Evolutionary conservation across 2,888 invertebrate genomes (phyloP), one percentile per base, ranked within the genome.

Genomic region (Ennomos erosarius): DNA sequence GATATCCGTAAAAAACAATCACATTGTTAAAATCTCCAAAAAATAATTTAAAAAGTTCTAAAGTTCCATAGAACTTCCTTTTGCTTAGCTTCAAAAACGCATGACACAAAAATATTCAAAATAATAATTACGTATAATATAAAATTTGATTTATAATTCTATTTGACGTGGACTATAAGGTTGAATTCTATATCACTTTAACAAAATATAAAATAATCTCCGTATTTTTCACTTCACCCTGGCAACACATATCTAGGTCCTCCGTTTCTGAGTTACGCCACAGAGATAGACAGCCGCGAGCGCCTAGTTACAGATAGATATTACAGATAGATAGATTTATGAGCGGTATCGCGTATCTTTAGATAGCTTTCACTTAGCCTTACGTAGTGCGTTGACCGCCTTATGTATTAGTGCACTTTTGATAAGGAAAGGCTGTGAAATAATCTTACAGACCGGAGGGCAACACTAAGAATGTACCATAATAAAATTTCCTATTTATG

Each of bases 241-340:
- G 47, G 47, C 37, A 47, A n/a, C 47, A 4, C 26, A 37, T 58
- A 62, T 62, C 65, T 68, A 66, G 69, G 46, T 54, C 63, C 16
- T 53, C 67, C 71, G 71, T 36, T 67, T 70, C 77, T 73, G 73
- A 77, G 77, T 75, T 77, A 77, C 78, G 72, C 75, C 62, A 55
- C 62, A 59, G 68, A 75, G 78, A 76, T 69, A 63, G 76, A 70
- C 73, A 56, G 70, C 73, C 71, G 75, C 70, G 67, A 49, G 55
- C 47, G 54, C 49, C 62, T n/a, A 9, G 39, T 34, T n/a, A 39
- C 26, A 26, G 26, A 26, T 26, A 1, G 26, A 26, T 26, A 26
- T 26, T 26, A 26, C 4, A 26, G 26, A 26, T 26, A 26, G 26
- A 26, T 38, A 16, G 51, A 57, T 51, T 57, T 57, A 50, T 54